Percentiles rank a stretch among this genome's conserved stretches.
phyloP scores from a whole-genome alignment of 2,888 invertebrate species.

The Brenthis daphne region DNA sequence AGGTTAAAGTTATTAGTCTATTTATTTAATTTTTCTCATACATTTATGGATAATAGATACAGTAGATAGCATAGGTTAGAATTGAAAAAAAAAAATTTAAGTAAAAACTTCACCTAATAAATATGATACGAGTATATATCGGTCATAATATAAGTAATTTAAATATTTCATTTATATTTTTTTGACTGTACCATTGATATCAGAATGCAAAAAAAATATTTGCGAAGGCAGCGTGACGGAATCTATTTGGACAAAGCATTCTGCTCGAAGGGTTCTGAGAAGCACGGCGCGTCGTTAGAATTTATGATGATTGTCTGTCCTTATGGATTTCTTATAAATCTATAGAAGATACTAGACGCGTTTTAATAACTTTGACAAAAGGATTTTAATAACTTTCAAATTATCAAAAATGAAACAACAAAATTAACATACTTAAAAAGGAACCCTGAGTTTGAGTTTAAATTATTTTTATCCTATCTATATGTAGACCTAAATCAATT shows the following conservation, averaged over 20 bases:
- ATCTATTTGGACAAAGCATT: conserved; percentile 27
- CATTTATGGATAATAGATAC: no score
- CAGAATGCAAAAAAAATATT: conserved; percentile 15
- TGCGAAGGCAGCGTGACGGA: conserved; percentile 26
- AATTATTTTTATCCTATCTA: neutral
- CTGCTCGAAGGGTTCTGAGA: conserved; percentile 28
- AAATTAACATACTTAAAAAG: neutral
- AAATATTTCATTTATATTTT: neutral
- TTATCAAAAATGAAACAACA: neutral
- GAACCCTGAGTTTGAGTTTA: neutral
- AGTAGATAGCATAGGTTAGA: no score
- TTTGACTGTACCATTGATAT: neutral
- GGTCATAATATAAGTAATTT: neutral
- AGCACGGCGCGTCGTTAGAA: conserved; percentile 26
- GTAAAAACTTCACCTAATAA: neutral
- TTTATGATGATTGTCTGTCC: conserved; percentile 28
- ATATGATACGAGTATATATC: no score
- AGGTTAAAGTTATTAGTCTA: neutral
- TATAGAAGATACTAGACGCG: neutral
- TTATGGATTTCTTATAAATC: conserved; percentile 29
- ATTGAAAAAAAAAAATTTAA: no score
- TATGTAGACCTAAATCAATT: no score
- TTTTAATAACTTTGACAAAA: conserved; percentile 10
- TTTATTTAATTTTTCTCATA: no score
- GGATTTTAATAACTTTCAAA: neutral